Evolutionary conservation across 1,140 invertebrate species (phyloP), one percentile per base, ranked within the genome.

Genomic region (Aleiodes sp.): DNA sequence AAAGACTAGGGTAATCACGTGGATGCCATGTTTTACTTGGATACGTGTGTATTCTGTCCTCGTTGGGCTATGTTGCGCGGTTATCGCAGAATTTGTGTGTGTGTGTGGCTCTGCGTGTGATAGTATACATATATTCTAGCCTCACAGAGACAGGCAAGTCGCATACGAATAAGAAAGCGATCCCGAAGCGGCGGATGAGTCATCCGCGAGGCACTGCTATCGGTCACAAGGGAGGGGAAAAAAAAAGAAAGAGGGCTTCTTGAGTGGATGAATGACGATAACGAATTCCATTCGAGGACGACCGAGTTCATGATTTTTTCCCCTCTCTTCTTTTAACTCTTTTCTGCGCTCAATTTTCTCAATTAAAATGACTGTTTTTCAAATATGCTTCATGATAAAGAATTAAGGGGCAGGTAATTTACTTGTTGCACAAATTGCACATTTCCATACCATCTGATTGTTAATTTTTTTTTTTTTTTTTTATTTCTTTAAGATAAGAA

Each of bases 271-370:
- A 16, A 21, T 52, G 46, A 52, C 35, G 63, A 65, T 65, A 65
- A 65, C 63, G 63, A 65, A 65, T 65, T 65, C 63, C 63, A 65
- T 9, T n/a, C 63, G 63, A 64, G 63, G 63, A 52, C 63, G 63
- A 41, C 21, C 24, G 41, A 56, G 63, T 65, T 65, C 28, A 28
- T 26, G 26, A 65, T 16, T 52, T 29, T 65, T 39, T 39, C 10
- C 2, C 28, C 2, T 43, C 10, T 64, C 21, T 56, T 66, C n/a
- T n/a, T n/a, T n/a, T n/a, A n/a, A n/a, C n/a, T n/a, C n/a, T n/a
- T n/a, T n/a, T n/a, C n/a, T n/a, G n/a, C n/a, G n/a, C n/a, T n/a
- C n/a, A n/a, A n/a, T n/a, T n/a, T n/a, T n/a, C n/a, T n/a, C n/a
- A n/a, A n/a, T n/a, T n/a, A n/a, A n/a, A n/a, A n/a, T n/a, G n/a